A percentile compares a stretch with the other conserved stretches of the same genome.
These are phyloP conservation scores for Furnarius figulus DNA, from an alignment of 2,113 vertebrate species.

Conservation along the genomic window DNA sequence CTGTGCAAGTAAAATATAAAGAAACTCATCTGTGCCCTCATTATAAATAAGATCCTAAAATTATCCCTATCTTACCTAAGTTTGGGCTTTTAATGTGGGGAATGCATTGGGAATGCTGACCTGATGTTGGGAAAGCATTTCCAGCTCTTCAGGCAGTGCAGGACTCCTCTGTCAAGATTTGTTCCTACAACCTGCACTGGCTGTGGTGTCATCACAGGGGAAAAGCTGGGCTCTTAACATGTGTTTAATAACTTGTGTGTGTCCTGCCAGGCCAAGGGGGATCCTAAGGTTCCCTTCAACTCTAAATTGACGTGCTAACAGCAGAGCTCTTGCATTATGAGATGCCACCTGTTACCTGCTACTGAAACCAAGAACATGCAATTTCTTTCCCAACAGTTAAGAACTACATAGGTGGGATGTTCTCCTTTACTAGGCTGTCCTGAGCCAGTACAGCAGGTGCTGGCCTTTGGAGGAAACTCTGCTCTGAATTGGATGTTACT, in stretches of 20 bases:
- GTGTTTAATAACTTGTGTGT: not conserved
- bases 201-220: not conserved
- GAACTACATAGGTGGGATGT: not conserved
- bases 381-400: not conserved
- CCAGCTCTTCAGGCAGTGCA: not conserved
- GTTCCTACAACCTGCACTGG: not conserved
- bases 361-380: not conserved
- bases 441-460: not conserved
- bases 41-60: not conserved
- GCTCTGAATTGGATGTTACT: not conserved
- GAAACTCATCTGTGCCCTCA: not conserved
- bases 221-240: not conserved
- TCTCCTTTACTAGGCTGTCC: not conserved
- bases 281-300: not conserved
- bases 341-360: not conserved
- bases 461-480: not conserved
- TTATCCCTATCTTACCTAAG: not conserved
- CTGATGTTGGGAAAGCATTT: not conserved
- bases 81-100: not conserved
- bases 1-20: not conserved
- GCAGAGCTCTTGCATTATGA: not conserved
- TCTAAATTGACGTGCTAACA: not conserved
- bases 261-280: not conserved
- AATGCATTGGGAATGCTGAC: not conserved
- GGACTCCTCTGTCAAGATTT: not conserved